phyloP scores from a whole-genome alignment of 2,797 vertebrate genomes.

The Ataeniobius toweri region DNA sequence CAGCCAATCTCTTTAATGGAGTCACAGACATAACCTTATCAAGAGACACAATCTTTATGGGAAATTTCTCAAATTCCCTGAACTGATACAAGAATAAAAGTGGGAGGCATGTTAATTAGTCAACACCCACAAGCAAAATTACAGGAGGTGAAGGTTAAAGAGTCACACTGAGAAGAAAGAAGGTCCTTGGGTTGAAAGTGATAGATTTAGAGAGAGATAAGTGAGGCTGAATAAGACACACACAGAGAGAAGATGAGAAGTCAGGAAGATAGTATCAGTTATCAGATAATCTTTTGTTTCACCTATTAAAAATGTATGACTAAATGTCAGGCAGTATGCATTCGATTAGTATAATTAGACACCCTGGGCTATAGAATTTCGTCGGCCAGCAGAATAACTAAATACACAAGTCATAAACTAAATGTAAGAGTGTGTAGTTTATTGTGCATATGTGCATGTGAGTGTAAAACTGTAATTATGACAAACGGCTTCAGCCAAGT shows the following conservation, averaged over 20 bases:
- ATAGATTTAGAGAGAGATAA: slow-evolving; percentile 57
- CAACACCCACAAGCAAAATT: slow-evolving; percentile 75
- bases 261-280: slow-evolving; percentile 60
- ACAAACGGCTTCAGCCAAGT: slow-evolving; percentile 65
- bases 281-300: slow-evolving; percentile 78
- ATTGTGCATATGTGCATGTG: slow-evolving; percentile 19
- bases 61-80: slow-evolving; percentile 81
- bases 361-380: slow-evolving; percentile 76
- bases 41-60: slow-evolving; percentile 77
- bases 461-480: slow-evolving; percentile 69
- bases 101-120: slow-evolving; percentile 71
- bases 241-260: slow-evolving; percentile 57
- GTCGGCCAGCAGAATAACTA: slow-evolving; percentile 62
- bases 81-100: slow-evolving; percentile 72
- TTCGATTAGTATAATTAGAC: slow-evolving; percentile 83
- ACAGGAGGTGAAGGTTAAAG: slow-evolving; percentile 64
- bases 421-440: slow-evolving; percentile 23
- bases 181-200: slow-evolving; percentile 55
- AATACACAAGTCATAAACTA: slow-evolving; percentile 50
- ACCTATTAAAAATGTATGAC: slow-evolving; percentile 82
- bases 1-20: slow-evolving; percentile 70
- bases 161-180: slow-evolving; percentile 59
- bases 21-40: slow-evolving; percentile 78
- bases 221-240: slow-evolving; percentile 33
- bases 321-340: slow-evolving; percentile 76